Percentiles rank a stretch among this genome's conserved stretches.
phyloP scores from a whole-genome alignment of 2,888 invertebrate genomes.

The Pharmacophagus antenor region DNA sequence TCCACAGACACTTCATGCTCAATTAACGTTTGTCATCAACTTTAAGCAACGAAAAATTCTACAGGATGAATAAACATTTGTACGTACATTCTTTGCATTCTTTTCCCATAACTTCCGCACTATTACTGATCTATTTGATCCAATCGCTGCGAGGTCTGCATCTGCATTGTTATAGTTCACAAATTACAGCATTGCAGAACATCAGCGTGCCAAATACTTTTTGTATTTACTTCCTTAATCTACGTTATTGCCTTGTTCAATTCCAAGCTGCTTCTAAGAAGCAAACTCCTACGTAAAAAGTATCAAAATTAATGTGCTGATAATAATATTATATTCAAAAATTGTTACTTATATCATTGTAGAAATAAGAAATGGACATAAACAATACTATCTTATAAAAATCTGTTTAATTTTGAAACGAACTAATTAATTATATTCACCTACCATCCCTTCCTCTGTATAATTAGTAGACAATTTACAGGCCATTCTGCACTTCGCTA shows the following conservation, averaged over 20 bases:
- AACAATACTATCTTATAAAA: no score
- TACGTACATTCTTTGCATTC: not conserved
- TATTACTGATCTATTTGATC: slow-evolving; percentile 21
- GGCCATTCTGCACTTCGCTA: not conserved
- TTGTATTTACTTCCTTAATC: slow-evolving; percentile 1
- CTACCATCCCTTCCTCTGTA: no score
- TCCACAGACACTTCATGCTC: not conserved
- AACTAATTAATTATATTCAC: no score
- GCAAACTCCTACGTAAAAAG: not conserved
- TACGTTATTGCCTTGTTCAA: not conserved
- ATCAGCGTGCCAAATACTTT: slow-evolving; percentile 21
- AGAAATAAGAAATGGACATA: no score
- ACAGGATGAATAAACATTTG: not conserved
- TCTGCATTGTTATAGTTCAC: slow-evolving; percentile 19
- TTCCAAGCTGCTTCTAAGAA: not conserved
- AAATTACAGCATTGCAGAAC: slow-evolving; percentile 23
- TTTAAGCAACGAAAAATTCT: no score
- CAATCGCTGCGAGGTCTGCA: slow-evolving; percentile 15
- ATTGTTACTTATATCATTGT: not conserved
- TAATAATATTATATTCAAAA: no score
- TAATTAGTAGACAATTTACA: no score
- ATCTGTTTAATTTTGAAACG: no score
- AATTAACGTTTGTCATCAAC: not conserved
- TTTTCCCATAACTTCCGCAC: slow-evolving; percentile 7
- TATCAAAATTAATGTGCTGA: no score